Percentiles rank a stretch among this genome's conserved stretches.
phyloP scores from a whole-genome alignment of 2,113 vertebrate genomes.

The Gulo gulo region DNA sequence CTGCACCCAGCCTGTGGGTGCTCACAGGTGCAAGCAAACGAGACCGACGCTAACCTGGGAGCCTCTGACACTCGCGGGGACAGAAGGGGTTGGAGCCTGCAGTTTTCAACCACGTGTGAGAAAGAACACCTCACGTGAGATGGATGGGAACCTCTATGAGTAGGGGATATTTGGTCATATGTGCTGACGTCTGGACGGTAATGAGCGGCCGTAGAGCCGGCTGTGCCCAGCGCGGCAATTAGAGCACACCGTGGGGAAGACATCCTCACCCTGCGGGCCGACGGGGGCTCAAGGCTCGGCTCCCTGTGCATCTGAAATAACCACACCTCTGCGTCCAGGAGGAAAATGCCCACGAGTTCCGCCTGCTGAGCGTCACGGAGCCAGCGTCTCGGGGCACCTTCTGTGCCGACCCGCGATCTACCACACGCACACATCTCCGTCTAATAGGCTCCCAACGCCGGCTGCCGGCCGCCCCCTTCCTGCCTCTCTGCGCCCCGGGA shows the following conservation, averaged over 20 bases:
- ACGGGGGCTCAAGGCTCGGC: not conserved
- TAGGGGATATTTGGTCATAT: conserved; percentile 18
- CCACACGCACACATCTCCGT: not conserved
- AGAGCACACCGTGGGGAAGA: conserved; percentile 9
- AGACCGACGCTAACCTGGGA: not conserved
- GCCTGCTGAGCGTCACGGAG: not conserved
- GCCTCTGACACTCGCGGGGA: not conserved
- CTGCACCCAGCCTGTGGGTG: not conserved
- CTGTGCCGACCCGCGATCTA: not conserved
- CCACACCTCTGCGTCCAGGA: not conserved
- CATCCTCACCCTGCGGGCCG: not conserved
- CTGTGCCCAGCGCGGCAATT: not conserved
- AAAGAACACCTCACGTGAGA: not conserved
- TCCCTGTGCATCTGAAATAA: conserved; percentile 42
- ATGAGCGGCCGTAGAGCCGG: not conserved
- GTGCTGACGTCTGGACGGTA: conserved; percentile 16
- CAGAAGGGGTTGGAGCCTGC: not conserved
- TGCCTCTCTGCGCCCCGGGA: too few species aligned
- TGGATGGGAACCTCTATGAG: not conserved
- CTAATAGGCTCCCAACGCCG: not conserved
- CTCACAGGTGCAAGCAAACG: not conserved
- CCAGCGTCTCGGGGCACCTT: not conserved
- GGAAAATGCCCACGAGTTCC: not conserved
- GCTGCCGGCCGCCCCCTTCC: not conserved
- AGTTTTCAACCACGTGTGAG: not conserved